Evolutionary conservation across 2,888 invertebrate species (phyloP), one percentile per base, ranked within the genome.

Genomic region (Hypsopygia costalis): DNA sequence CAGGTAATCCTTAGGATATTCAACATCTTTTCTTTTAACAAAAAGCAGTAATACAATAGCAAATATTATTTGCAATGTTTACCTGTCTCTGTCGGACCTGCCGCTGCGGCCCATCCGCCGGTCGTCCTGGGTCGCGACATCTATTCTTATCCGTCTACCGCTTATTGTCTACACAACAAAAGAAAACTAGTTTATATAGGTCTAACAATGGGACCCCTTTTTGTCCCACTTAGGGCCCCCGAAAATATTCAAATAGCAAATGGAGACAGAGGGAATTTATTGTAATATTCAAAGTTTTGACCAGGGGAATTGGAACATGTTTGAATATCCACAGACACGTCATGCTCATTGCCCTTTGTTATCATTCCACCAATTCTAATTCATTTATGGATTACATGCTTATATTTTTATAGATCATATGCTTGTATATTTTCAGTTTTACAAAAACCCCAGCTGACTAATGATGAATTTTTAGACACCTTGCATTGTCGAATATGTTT

Each of bases 81-180:
- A 86, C 88, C 86, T 86, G 44, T 88, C 85, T 36, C 86, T 60
- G 49, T 88, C 88, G 31, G 63, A 68, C 66, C 90, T 87, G 52
- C 87, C 86, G 55, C 90, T 81, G 35, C 91, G 87, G 11, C 91
- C 90, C 61, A 93, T 91, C 47, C 93, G 91, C 29, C 93, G 92
- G 55, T 93, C 93, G 49, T 91, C 92, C 60, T 92, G 93, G 45
- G 93, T 93, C 2, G 95, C 93, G 7, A 96, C 90, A 63, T 95
- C 95, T 70, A 96, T 95, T 63, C 95, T 91, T 52, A 96, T 93
- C 43, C 94, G 90, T 52, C 96, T 90, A 38, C 92, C 93, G 69
- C 94, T 92, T 58, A 97, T 91, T 47, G 90, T 91, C 94, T 94
- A 62, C 21, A 12, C 68, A 72, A 55, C 52, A 56, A 58, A 52